phyloP scores from a whole-genome alignment of 2,888 invertebrate genomes.

The Tiliacea citrago region DNA sequence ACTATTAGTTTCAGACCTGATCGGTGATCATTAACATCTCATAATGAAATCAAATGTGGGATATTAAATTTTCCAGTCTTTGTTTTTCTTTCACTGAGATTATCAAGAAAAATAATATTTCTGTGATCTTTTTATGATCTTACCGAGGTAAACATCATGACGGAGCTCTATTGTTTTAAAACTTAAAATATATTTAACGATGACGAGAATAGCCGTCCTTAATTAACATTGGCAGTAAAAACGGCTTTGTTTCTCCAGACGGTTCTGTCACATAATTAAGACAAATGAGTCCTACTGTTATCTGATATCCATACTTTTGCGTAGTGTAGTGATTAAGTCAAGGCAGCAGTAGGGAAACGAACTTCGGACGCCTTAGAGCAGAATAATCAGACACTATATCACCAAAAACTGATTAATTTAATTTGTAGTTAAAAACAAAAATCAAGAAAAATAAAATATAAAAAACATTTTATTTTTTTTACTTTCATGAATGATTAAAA shows the following conservation, averaged over 20 bases:
- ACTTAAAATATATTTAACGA: neutral
- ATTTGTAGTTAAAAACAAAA: no score
- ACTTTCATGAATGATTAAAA: no score
- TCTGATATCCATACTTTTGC: neutral
- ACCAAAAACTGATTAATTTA: no score
- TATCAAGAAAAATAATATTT: neutral
- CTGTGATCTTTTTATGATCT: neutral
- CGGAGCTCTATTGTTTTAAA: neutral
- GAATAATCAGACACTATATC: no score
- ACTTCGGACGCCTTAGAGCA: no score
- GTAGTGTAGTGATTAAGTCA: no score
- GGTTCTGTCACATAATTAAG: neutral
- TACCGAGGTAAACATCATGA: neutral
- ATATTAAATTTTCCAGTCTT: neutral
- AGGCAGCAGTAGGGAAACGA: no score
- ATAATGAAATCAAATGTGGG: no score
- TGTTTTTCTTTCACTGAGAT: neutral
- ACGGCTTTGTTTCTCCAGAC: neutral
- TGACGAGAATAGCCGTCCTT: neutral
- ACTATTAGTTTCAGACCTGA: neutral
- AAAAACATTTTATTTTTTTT: no score
- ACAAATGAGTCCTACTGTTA: neutral
- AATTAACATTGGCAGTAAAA: conserved; percentile 3
- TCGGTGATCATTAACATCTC: no score
- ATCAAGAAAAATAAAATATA: no score